Percentiles rank a stretch among this genome's conserved stretches.
Conservation (phyloP, 2,888 invertebrate species). For the Heteromyza rotundicornis region DNA sequence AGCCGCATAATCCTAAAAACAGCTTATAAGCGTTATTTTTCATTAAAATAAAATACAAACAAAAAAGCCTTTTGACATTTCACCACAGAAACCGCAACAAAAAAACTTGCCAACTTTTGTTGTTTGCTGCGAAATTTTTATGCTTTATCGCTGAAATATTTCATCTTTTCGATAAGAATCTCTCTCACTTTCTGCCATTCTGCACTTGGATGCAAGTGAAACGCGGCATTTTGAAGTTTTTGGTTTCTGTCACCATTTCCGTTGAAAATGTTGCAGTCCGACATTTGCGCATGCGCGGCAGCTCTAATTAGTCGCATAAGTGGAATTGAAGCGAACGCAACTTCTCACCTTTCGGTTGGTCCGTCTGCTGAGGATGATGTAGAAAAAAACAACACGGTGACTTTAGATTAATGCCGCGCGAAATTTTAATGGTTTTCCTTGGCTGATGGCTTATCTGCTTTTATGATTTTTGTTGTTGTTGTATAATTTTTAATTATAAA, state of each 20-base stretch:
- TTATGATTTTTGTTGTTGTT: constrained; percentile 40
- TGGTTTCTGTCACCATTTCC: constrained; percentile 52
- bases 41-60: not conserved
- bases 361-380: not conserved
- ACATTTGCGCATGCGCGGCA: constrained; percentile 54
- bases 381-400: too few species aligned
- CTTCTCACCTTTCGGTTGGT: constrained; percentile 48
- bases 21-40: not conserved
- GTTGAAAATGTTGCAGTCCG: constrained; percentile 37
- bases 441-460: constrained; percentile 4
- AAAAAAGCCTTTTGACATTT: not conserved
- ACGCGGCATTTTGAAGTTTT: not conserved
- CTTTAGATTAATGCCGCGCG: constrained; percentile 38
- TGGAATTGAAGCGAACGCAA: constrained; percentile 55
- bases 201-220: constrained; percentile 6
- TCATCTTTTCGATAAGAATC: constrained; percentile 56
- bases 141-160: constrained; percentile 53
- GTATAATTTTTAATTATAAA: constrained; percentile 41
- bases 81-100: not conserved
- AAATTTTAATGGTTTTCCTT: constrained; percentile 48
- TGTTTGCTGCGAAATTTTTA: constrained; percentile 30
- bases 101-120: not conserved
- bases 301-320: constrained; percentile 60
- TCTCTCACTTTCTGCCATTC: not conserved
- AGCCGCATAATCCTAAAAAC: not conserved